Evolutionary conservation across 2,797 vertebrate genomes (phyloP).

Genomic region (Balearica regulorum): DNA sequence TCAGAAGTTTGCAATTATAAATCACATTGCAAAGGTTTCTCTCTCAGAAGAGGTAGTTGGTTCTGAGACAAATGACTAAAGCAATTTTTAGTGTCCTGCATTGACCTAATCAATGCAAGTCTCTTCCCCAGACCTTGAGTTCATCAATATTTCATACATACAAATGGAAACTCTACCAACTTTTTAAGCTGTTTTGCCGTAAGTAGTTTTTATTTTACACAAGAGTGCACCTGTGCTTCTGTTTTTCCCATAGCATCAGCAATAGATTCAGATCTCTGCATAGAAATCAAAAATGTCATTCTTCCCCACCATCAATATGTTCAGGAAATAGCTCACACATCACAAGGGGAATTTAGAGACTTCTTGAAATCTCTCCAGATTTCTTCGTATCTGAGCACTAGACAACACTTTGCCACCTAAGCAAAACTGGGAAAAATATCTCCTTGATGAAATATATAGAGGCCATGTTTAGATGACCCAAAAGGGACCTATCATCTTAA

Average conservation of each 20-base stretch:
- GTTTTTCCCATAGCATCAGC: not conserved
- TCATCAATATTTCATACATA: conserved; percentile 2
- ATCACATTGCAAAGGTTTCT: not conserved
- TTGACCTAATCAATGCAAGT: not conserved
- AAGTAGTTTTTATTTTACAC: not conserved
- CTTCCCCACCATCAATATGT: not conserved
- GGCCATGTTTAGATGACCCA: not conserved
- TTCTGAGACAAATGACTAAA: not conserved
- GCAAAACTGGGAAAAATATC: not conserved
- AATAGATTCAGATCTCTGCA: not conserved
- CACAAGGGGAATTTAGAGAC: not conserved
- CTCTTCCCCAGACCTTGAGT: not conserved
- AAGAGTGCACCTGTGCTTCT: not conserved
- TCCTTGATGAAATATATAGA: not conserved
- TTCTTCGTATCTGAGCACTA: not conserved
- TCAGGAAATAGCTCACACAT: not conserved
- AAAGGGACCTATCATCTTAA: not conserved
- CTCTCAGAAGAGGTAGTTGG: not conserved
- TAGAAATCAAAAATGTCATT: not conserved
- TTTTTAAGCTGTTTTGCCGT: not conserved
- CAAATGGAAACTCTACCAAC: not conserved
- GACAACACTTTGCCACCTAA: not conserved
- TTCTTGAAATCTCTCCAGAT: not conserved
- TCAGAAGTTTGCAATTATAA: not conserved
- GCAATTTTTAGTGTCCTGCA: not conserved